Base-by-base conservation (phyloP, 2,888 invertebrate species). In the Luffia ferchaultella region DNA sequence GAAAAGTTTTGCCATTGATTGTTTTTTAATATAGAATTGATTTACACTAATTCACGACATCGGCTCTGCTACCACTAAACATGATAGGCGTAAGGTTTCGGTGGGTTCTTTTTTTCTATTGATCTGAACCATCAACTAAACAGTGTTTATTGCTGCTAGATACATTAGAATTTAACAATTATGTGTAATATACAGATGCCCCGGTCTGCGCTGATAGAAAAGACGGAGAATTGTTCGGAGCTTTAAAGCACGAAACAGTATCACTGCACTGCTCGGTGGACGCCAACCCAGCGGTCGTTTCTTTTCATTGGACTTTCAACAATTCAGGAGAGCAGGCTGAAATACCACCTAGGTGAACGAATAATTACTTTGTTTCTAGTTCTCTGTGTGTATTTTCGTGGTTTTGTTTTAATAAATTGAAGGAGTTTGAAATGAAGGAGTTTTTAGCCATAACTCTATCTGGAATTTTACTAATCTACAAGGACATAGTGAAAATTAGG, bases 291-390 rank as follows among this genome's bases (percentile, higher is more conserved):
- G 89, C 93, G 7, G 87, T 92, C 52, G 89, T 91, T 62, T 89
- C 90, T 64, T 96, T 95, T 77, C 92, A 93, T 65, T 96, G 96
- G 96, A 94, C 94, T 58, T 95, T 96, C 86, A 96, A 96, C 85
- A 93, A 93, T 72, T 93, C 93, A 53, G 94, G 94, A 16, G 93
- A 93, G 67, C 91, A 93, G 76, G 90, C 90, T 48, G 92, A 93
- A 70, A 86, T 93, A 59, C 89, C 93, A 52, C 88, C 89, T 50
- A 88, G 88, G 83, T 80, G 62, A 59, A n/a, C n/a, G 62, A 40
- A 20, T 15, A 16, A 3, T 20, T 47, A 30, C 30, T 30, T 7
- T 30, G 30, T 30, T 30, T 30, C 3, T n/a, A n/a, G n/a, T n/a
- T n/a, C n/a, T n/a, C n/a, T n/a, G n/a, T n/a, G n/a, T n/a, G n/a